Percentiles rank a stretch among this genome's conserved stretches.
These are phyloP conservation scores for Radopholus similis DNA, from an alignment of 1,140 invertebrate species.

Conservation along the genomic window DNA sequence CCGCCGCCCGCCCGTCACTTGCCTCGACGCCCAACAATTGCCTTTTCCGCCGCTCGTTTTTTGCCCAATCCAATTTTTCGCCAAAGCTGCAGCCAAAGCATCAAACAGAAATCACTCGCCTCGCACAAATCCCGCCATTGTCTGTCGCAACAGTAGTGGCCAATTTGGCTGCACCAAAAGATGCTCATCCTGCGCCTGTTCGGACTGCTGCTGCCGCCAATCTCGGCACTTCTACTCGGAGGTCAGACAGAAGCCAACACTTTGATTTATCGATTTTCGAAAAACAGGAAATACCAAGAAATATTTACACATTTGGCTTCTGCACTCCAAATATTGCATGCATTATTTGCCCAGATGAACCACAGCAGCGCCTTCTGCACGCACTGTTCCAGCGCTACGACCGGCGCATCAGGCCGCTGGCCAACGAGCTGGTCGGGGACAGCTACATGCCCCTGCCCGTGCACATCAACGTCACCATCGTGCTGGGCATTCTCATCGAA, in stretches of 20 bases:
- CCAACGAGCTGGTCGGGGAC: conserved; percentile 13
- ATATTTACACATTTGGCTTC: too few relatives aligned
- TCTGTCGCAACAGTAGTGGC: too few relatives aligned
- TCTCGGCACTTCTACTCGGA: background rate
- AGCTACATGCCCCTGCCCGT: too few relatives aligned
- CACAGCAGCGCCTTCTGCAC: conserved; percentile 22
- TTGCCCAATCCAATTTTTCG: background rate
- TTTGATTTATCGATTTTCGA: background rate
- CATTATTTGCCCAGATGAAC: background rate
- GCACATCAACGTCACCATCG: conserved; percentile 45
- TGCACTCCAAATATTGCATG: background rate
- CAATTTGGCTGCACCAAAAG: too few relatives aligned
- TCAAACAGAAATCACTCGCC: too few relatives aligned
- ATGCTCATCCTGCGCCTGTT: background rate
- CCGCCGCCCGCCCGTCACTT: background rate
- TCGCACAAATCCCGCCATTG: too few relatives aligned
- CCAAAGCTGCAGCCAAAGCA: too few relatives aligned
- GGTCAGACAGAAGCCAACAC: background rate
- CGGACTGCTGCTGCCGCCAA: background rate
- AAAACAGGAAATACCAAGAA: too few relatives aligned
- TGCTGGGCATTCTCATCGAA: conserved; percentile 52
- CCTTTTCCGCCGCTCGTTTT: background rate
- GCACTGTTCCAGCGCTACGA: conserved; percentile 41
- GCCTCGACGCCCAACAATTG: too few relatives aligned
- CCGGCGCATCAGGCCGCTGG: conserved; percentile 37